Evolutionary conservation across 1,140 invertebrate species (phyloP), one percentile per base, ranked within the genome.

Genomic region (Venturia canescens): DNA sequence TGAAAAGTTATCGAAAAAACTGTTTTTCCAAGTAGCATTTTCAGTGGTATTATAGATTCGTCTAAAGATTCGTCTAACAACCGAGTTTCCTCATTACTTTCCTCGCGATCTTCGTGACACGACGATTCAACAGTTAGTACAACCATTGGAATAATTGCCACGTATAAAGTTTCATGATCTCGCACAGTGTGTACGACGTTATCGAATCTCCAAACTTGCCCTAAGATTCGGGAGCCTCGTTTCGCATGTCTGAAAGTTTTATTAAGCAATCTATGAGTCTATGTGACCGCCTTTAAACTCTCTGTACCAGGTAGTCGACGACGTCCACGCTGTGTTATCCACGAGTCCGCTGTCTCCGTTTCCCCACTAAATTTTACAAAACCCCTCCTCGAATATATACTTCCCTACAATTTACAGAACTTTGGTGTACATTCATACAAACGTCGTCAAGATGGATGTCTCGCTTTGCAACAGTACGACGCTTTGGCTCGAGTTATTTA

Each of bases 161-260:
- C 60, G 60, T 63, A 63, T 63, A 44, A 44, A 44, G 38, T 44
- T 34, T 44, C 38, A 44, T 44, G 60, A 63, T 27, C 23, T 63
- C n/a, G n/a, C 50, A 3, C 4, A 7, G 50, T 13, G 21, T 26
- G 27, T 15, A 63, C 60, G 16, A 63, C 60, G 11, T 63, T 27
- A 27, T 27, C 60, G 60, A 27, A 23, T 23, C 21, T 13, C 23
- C 60, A 63, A 26, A 26, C 60, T 23, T 69, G 31, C 13, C 29
- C n/a, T 29, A 69, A 63, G 60, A 63, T 13, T 63, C 66, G 16
- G 15, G 16, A 69, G 66, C 29, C 66, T 69, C 66, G 66, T 69
- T 31, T 63, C 70, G 44, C 48, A 23, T 53, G 63, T 66, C 31
- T 86, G 79, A 86, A 86, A 86, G 80, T 84, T 86, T 86, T 79